A percentile compares a stretch with the other conserved stretches of the same genome.
Conservation (phyloP, 92 coral and sea anemone species). For the Zoanthus sociatus region DNA sequence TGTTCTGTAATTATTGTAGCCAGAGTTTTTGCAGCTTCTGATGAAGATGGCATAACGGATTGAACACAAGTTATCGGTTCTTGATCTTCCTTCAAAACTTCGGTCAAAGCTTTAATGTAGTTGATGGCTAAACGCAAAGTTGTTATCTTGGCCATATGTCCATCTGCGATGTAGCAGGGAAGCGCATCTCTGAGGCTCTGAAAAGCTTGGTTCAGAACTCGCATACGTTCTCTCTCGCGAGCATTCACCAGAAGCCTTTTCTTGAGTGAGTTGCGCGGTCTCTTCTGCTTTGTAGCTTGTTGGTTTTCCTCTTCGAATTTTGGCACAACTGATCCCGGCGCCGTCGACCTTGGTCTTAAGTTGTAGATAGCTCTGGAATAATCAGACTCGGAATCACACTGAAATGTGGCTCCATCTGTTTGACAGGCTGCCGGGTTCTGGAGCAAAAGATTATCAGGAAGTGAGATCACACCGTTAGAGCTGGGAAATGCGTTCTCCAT, state of each 20-base stretch:
- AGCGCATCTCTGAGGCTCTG: constrained; percentile 96
- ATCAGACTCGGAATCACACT: constrained; percentile 67
- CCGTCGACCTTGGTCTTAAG: constrained; percentile 79
- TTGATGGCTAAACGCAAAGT: constrained; percentile 96
- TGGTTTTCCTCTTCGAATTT: constrained; percentile 63
- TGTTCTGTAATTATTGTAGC: constrained; percentile 36
- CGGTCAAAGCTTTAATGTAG: constrained; percentile 96
- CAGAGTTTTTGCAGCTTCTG: constrained; percentile 16
- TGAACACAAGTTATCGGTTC: constrained; percentile 20
- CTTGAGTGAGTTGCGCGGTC: constrained; percentile 91
- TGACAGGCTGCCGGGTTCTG: constrained; percentile 62
- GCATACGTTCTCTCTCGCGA: constrained; percentile 97
- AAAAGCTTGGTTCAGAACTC: constrained; percentile 92
- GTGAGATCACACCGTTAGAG: constrained; percentile 57
- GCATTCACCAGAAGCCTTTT: constrained; percentile 97
- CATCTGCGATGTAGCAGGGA: constrained; percentile 99
- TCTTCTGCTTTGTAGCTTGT: constrained; percentile 72
- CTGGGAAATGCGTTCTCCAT: constrained; percentile 72
- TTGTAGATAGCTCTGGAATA: constrained; percentile 91
- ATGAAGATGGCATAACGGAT: constrained; percentile 4
- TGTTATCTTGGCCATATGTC: constrained; percentile 99
- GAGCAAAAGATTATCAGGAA: constrained; percentile 78
- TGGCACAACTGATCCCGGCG: constrained; percentile 66
- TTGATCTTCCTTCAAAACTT: constrained; percentile 85
- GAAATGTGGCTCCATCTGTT: constrained; percentile 82